phyloP scores from a whole-genome alignment of 2,113 vertebrate genomes.

The Polyodon spathula region DNA sequence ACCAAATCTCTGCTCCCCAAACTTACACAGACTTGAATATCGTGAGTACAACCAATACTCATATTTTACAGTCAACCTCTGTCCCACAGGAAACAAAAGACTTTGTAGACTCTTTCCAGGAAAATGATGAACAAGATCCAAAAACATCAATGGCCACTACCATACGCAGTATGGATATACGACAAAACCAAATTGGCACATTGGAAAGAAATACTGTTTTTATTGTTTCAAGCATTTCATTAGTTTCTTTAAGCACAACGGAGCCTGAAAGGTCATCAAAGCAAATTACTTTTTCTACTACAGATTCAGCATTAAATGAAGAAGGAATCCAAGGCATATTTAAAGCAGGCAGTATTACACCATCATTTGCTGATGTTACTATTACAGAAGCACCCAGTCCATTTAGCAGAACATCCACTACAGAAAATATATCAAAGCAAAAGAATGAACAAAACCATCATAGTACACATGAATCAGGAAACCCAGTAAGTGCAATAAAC shows the following conservation, averaged over 20 bases:
- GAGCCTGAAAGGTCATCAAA: background rate
- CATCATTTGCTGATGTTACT: background rate
- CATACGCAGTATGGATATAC: slow-evolving; percentile 19
- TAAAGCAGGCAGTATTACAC: background rate
- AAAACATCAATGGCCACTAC: slow-evolving; percentile 22
- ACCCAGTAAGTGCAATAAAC: slow-evolving; percentile 19
- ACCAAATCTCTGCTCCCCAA: slow-evolving; percentile 27
- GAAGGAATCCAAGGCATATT: slow-evolving; percentile 19
- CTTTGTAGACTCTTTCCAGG: slow-evolving; percentile 15
- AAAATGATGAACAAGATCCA: slow-evolving; percentile 17
- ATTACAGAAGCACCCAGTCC: slow-evolving; percentile 1
- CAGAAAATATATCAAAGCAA: background rate
- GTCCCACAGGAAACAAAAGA: slow-evolving; percentile 26
- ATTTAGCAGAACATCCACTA: background rate
- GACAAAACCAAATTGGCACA: slow-evolving; percentile 24
- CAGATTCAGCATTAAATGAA: slow-evolving; percentile 20
- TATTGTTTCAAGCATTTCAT: slow-evolving; percentile 25
- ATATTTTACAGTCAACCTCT: slow-evolving; percentile 40
- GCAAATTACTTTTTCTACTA: background rate
- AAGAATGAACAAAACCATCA: slow-evolving; percentile 3
- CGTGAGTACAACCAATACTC: slow-evolving; percentile 20
- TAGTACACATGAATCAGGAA: slow-evolving; percentile 18
- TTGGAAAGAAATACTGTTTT: slow-evolving; percentile 21
- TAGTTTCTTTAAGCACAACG: slow-evolving; percentile 7
- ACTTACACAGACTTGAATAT: slow-evolving; percentile 16